phyloP scores from a whole-genome alignment of 1,140 invertebrate genomes.

The Anastrepha obliqua region DNA sequence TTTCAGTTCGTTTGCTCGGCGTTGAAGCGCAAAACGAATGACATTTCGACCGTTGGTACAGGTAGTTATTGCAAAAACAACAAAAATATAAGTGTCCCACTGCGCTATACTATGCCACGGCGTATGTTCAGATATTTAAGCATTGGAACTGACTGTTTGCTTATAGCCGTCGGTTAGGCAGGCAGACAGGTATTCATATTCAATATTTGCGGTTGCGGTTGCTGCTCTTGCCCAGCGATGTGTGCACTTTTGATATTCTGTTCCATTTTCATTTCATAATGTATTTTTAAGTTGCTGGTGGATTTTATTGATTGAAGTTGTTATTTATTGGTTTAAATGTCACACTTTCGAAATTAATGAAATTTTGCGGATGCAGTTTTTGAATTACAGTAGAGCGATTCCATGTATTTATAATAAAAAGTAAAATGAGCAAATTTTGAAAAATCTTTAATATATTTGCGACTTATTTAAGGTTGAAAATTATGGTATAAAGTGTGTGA shows the following conservation, averaged over 20 bases:
- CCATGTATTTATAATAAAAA: too few species aligned
- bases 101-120: background rate
- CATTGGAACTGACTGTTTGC: background rate
- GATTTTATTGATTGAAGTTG: background rate
- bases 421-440: too few species aligned
- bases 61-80: conserved; percentile 34
- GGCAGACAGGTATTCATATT: conserved; percentile 35
- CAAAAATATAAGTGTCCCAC: background rate
- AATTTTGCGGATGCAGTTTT: too few species aligned
- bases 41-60: conserved; percentile 41
- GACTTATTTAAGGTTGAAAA: too few species aligned
- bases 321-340: background rate
- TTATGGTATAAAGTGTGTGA: too few species aligned
- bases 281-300: background rate
- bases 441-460: too few species aligned
- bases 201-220: conserved; percentile 50
- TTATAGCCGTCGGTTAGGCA: too few species aligned
- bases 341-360: background rate
- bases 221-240: conserved; percentile 3
- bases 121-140: conserved; percentile 4
- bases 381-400: too few species aligned
- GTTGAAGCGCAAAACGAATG: conserved; percentile 17
- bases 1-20: conserved; percentile 14
- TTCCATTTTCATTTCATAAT: background rate
- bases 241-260: background rate